Base-by-base conservation (phyloP, 2,888 invertebrate species). In the Blera fallax region DNA sequence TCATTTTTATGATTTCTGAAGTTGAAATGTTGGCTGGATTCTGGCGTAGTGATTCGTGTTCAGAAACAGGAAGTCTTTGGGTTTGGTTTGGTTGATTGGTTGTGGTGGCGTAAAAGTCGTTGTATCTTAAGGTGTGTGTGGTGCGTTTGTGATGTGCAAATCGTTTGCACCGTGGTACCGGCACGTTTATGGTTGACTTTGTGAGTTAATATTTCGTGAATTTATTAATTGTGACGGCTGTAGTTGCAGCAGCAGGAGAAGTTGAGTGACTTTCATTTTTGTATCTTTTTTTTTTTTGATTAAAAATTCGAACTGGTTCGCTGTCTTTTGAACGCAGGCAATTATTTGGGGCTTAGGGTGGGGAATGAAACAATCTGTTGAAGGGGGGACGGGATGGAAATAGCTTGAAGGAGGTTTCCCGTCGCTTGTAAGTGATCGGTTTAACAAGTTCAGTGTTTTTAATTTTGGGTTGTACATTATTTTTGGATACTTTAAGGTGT, bases 161-260 rank as follows among this genome's bases (percentile, higher is more conserved):
- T 67, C 79, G 70, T 65, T 80, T 83, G 73, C 65, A 43, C n/a
- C 6, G 43, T 29, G 54, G 29, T 48, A 27, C 64, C 78, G 70
- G 65, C 70, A 52, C 48, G 6, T 74, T 80, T 76, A 76, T 64
- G 74, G 62, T 58, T 56, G 81, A 81, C 54, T 81, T 81, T 85
- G 76, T 85, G 76, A 64, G 76, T 77, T 85, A 76, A 77, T 85
- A 60, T 85, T 81, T 81, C 37, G 76, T 60, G 18, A 72, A 77
- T 72, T 76, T 81, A 85, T 85, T 85, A 76, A 81, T 85, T 85
- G 76, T 85, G 85, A 85, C 81, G 52, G 77, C 77, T 16, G 37
- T 27, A 48, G 34, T 45, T n/a, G 52, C 45, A 40, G 29, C 2
- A 24, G 21, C n/a, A 3, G 34, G 24, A 69, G 67, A 65, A 56